Conservation (phyloP, 2,113 vertebrate species). For the Zosterops japonicus region DNA sequence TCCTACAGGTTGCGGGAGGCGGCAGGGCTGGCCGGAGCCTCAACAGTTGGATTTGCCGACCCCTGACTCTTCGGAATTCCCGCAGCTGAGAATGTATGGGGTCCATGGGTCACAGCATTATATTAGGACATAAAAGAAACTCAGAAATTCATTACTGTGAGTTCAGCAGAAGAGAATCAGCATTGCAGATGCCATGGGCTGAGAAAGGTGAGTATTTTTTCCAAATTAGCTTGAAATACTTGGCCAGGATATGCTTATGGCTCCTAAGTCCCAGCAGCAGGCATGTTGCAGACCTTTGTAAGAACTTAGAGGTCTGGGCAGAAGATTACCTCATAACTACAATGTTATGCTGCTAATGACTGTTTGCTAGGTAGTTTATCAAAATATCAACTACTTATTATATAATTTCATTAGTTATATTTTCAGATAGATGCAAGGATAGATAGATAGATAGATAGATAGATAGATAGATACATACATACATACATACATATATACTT, state of each 20-base stretch:
- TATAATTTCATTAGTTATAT: background rate
- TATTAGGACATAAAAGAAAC: background rate
- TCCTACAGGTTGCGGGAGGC: no score
- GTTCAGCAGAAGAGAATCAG: background rate
- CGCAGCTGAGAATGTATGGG: background rate
- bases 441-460: background rate
- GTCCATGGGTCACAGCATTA: background rate
- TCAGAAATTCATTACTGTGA: background rate
- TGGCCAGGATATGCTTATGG: background rate
- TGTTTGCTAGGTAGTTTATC: background rate
- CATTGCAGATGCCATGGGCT: background rate
- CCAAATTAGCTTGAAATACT: background rate
- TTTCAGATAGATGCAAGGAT: background rate
- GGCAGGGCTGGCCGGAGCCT: no score
- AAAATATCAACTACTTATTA: background rate
- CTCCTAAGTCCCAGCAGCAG: background rate
- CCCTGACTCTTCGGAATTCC: no score
- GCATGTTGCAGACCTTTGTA: background rate
- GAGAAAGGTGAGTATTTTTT: background rate
- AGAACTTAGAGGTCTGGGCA: background rate
- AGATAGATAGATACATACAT: no score
- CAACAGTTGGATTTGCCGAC: no score
- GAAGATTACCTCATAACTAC: background rate
- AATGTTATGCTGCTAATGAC: background rate
- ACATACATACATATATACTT: no score